Conservation (phyloP, 2,797 vertebrate species). For the Eulemur albifrons region DNA sequence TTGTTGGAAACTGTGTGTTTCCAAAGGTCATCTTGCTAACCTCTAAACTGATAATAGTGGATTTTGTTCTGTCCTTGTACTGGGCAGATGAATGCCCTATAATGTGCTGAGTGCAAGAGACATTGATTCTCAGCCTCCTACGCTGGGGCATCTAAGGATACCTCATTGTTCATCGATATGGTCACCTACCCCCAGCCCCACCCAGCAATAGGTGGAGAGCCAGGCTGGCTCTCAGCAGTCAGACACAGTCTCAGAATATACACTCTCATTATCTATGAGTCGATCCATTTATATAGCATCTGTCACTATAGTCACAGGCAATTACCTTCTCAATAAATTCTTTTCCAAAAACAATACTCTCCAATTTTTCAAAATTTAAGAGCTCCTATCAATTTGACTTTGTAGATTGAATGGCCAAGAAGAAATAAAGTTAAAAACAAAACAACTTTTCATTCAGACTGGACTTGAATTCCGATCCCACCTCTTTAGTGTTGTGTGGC, state of each 20-base stretch:
- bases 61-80: neutral
- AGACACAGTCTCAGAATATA: neutral
- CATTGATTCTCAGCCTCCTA: neutral
- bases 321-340: slow-evolving; percentile 18
- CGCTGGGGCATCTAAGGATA: slow-evolving; percentile 6
- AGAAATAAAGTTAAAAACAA: neutral
- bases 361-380: neutral
- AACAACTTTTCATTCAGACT: neutral
- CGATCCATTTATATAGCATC: neutral
- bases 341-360: neutral
- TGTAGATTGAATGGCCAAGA: neutral
- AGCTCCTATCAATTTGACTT: neutral
- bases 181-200: neutral
- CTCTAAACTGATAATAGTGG: neutral
- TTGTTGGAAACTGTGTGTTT: neutral
- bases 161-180: slow-evolving; percentile 1
- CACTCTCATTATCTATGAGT: neutral
- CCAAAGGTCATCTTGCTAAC: neutral
- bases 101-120: neutral
- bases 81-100: neutral
- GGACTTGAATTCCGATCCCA: neutral
- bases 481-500: neutral
- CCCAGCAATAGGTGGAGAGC: neutral
- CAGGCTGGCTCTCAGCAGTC: neutral
- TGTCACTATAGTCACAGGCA: neutral